These are phyloP conservation scores for Colinus virginianus DNA, from an alignment of 2,113 vertebrate species.

Conservation along the genomic window DNA sequence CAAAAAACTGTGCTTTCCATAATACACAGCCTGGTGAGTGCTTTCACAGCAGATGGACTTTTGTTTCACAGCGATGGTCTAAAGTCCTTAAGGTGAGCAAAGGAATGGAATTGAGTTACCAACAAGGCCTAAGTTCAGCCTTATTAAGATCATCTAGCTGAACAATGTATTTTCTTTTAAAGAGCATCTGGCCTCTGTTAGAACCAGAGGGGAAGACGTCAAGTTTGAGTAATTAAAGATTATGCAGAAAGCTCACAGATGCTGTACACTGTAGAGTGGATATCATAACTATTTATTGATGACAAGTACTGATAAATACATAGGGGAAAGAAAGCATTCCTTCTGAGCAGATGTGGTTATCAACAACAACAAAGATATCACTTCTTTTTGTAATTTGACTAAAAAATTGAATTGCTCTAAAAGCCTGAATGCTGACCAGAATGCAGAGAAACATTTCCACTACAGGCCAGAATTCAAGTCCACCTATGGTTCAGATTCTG, in stretches of 20 bases:
- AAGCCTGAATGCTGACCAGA: neutral
- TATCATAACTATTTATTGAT: constrained; percentile 27
- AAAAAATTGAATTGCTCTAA: neutral
- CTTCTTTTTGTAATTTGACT: neutral
- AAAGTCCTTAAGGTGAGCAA: constrained; percentile 6
- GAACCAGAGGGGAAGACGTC: neutral
- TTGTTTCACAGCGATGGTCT: neutral
- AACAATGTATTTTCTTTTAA: neutral
- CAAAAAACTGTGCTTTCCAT: constrained; percentile 16
- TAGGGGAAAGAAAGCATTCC: neutral
- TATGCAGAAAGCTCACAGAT: neutral
- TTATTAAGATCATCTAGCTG: neutral
- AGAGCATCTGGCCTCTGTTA: neutral
- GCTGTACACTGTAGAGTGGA: neutral
- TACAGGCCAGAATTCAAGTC: neutral
- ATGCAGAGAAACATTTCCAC: neutral
- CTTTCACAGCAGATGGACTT: neutral
- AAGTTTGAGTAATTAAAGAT: constrained; percentile 43
- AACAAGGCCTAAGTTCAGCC: neutral
- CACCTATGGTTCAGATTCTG: neutral
- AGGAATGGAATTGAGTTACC: neutral
- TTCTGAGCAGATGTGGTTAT: neutral
- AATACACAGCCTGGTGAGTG: neutral
- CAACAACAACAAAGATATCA: neutral
- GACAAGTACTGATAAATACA: neutral